Base-by-base conservation (phyloP, 2,113 vertebrate species). In the Triplophysa dalaica region DNA sequence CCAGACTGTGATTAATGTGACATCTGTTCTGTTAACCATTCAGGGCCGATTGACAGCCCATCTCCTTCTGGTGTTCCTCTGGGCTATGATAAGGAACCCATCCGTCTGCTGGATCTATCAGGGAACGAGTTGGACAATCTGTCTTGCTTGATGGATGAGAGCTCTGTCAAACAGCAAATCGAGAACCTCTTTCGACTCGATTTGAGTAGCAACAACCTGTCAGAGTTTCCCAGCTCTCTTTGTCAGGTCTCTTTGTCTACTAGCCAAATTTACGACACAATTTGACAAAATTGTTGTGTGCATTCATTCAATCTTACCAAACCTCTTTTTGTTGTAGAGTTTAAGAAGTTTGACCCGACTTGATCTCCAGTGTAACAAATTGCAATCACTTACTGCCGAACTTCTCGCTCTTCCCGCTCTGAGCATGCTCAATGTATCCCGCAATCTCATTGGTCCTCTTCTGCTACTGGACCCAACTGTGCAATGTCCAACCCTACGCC, bases 51-150 rank as follows among this genome's bases (percentile, higher is more conserved):
- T 10, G 95, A 97, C 45, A 93, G 87, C 82, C 86, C 89, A 19
- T 92, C 92, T 61, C 90, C 90, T 21, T 92, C 91, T 80, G 78
- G 86, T 70, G 91, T 90, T 77, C 90, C 92, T 16, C 77, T 92
- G 85, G 69, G 74, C 50, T 90, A 88, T 64, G 97, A 98, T 80
- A 92, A 84, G 88, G 96, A 98, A 81, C 87, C 84, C 80, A 95
- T 99, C 87, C 94, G 91, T 33, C 93, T 96, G 65, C 85, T 99
- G 72, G 97, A 98, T 86, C 92, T 99, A 67, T 98, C 98, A 1
- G 95, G 94, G 33, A 99, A 99, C 81, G 98, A 99, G 79, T 83
- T 99, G 87, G 92, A 92, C 87, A 92, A 90, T 54, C 89, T 97
- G 64, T 93, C 94, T 80, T 93, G 92, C 80, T 87, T 99, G 75